A percentile compares a stretch with the other conserved stretches of the same genome.
These are phyloP conservation scores for Enteromius argenteus DNA, from an alignment of 2,797 vertebrate genomes.

Conservation along the genomic window DNA sequence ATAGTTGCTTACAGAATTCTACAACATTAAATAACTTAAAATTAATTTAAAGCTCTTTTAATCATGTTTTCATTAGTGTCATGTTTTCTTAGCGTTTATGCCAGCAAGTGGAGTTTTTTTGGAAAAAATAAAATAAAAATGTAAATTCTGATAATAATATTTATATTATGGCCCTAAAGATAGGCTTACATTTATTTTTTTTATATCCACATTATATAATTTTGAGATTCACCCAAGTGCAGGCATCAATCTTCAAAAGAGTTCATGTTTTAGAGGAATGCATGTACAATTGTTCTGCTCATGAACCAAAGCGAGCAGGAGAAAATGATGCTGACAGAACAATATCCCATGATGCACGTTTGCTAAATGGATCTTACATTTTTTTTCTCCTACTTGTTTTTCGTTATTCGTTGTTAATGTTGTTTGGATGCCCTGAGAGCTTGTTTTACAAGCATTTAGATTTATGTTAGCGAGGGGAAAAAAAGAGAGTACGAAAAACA, in stretches of 20 bases:
- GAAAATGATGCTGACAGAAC: slow-evolving; percentile 51
- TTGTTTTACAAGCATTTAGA: slow-evolving; percentile 60
- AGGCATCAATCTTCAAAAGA: not conserved
- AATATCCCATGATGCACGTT: slow-evolving; percentile 35
- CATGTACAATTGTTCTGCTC: slow-evolving; percentile 71
- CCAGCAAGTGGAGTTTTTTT: no score
- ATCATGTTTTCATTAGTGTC: no score
- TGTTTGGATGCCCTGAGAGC: slow-evolving; percentile 51
- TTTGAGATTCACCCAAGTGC: not conserved
- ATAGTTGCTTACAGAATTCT: no score
- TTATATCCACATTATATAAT: not conserved
- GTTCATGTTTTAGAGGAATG: slow-evolving; percentile 64
- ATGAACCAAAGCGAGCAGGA: slow-evolving; percentile 29
- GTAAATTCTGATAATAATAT: no score
- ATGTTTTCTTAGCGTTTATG: no score
- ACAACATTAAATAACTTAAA: no score
- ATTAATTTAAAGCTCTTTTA: no score
- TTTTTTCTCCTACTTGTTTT: slow-evolving; percentile 45
- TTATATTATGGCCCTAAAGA: no score
- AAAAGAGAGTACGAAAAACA: slow-evolving; percentile 19
- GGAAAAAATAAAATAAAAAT: no score
- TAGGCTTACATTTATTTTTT: not conserved
- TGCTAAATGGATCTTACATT: slow-evolving; percentile 47
- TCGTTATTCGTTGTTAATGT: slow-evolving; percentile 47
- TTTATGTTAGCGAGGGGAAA: slow-evolving; percentile 39